A percentile compares a stretch with the other conserved stretches of the same genome.
These are phyloP conservation scores for Diadema setosum DNA, from an alignment of 35 echinoderm and acorn worm genomes.

Conservation along the genomic window DNA sequence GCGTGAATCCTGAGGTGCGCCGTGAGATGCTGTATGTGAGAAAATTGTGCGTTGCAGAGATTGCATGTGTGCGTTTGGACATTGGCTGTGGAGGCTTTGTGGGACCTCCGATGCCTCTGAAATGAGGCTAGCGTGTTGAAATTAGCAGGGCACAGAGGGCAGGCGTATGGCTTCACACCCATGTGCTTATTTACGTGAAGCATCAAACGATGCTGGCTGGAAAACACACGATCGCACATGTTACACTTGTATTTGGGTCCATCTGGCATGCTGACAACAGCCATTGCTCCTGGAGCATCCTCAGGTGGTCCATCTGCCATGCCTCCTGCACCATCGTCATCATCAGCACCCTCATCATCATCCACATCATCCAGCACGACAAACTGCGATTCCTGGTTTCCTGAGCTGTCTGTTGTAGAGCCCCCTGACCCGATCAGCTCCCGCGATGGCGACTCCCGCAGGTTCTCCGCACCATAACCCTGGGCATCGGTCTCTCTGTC, in stretches of 20 bases:
- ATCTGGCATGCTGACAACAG: not conserved
- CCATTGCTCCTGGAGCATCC: not conserved
- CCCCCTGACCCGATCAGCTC: no score
- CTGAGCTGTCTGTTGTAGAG: not conserved
- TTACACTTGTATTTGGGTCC: not conserved
- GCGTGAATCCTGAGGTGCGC: constrained; percentile 4
- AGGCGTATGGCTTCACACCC: not conserved
- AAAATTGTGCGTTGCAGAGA: not conserved
- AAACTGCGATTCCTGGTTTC: not conserved
- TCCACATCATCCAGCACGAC: not conserved
- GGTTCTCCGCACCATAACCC: no score
- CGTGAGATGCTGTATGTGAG: not conserved
- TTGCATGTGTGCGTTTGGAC: not conserved
- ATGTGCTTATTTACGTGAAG: constrained; percentile 18
- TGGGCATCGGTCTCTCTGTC: no score
- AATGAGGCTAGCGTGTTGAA: not conserved
- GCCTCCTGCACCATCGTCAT: not conserved
- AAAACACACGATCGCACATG: not conserved
- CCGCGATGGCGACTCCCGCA: no score
- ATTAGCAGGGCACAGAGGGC: not conserved
- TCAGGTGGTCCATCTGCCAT: not conserved
- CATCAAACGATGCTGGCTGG: not conserved
- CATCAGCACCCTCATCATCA: not conserved
- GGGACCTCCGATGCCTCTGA: not conserved
- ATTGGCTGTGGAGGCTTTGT: not conserved